These are phyloP conservation scores for Phaethon lepturus DNA, from an alignment of 2,113 vertebrate species.

Conservation along the genomic window DNA sequence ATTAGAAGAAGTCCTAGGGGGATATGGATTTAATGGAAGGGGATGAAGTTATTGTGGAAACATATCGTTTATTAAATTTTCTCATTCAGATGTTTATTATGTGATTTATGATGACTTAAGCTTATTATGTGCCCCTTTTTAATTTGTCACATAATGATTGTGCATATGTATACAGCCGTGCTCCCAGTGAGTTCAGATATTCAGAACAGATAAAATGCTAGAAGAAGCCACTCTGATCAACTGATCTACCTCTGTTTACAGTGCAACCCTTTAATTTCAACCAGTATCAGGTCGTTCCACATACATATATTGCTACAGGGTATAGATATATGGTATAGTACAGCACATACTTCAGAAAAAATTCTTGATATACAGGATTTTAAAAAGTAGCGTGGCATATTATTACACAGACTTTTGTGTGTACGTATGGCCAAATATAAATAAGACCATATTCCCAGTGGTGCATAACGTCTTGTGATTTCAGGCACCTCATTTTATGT, in stretches of 20 bases:
- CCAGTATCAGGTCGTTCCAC: not conserved
- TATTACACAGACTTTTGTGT: not conserved
- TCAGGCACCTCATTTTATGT: not conserved
- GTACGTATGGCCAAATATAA: not conserved
- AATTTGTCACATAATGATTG: not conserved
- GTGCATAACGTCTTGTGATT: not conserved
- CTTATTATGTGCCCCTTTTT: not conserved
- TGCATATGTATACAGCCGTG: not conserved
- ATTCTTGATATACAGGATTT: not conserved
- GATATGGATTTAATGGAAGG: not conserved
- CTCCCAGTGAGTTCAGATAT: not conserved
- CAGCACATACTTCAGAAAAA: not conserved
- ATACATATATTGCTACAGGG: not conserved
- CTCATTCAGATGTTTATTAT: not conserved
- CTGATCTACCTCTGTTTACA: not conserved
- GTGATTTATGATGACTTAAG: conserved; percentile 37
- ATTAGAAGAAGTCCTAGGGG: conserved; percentile 18
- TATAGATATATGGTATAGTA: not conserved
- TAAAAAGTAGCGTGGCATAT: rapidly evolving
- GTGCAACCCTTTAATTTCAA: not conserved
- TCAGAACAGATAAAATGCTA: not conserved
- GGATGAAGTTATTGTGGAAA: conserved; percentile 26
- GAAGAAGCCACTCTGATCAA: not conserved
- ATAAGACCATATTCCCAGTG: not conserved
- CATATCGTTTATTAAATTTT: conserved; percentile 12